Base-by-base conservation (phyloP, 1,140 invertebrate species). In the Brachystomella parvula region DNA sequence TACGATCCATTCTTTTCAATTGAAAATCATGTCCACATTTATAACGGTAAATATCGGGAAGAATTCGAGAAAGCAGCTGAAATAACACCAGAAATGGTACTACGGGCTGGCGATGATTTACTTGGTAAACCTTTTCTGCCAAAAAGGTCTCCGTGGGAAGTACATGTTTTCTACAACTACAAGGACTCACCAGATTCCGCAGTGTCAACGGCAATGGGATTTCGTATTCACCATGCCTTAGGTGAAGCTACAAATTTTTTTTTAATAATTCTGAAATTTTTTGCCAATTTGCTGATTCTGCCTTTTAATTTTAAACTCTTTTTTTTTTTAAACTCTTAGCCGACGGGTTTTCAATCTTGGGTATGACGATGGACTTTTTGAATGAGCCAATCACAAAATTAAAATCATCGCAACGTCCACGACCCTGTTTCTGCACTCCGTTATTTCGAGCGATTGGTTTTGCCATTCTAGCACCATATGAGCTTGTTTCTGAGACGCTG, bases 401-500 rank as follows among this genome's bases (percentile, higher is more conserved):
- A 32, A 19, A 32, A 60, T 30, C 21, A 60, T 31, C 58, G 30
- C 9, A 24, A 9, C 9, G 30, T 12, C 24, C 9, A 29, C 9
- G 29, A 32, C 58, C 29, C 24, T n/a, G 21, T 35, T 35, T 60
- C 58, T 30, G 9, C 29, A 9, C 3, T 9, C 6, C 30, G 9
- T 60, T n/a, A 3, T 31, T 30, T 9, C 29, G 33, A 6, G 30
- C 29, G 9, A 3, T 35, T 9, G 33, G 6, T 6, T 60, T 32
- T 35, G 3, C 24, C 9, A 15, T 60, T 24, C 6, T 32, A 6
- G 58, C 24, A 6, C 58, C 58, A 24, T 60, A 15, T 29, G 58
- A 60, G 3, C 31, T 60, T 24, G 26, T 60, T 30, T 60, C 58
- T 3, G 58, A 60, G 26, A 60, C 58, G 33, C 6, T 60, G 17